Evolutionary conservation across 1,140 invertebrate species (phyloP).

Genomic region (Paraescarpia echinospica): DNA sequence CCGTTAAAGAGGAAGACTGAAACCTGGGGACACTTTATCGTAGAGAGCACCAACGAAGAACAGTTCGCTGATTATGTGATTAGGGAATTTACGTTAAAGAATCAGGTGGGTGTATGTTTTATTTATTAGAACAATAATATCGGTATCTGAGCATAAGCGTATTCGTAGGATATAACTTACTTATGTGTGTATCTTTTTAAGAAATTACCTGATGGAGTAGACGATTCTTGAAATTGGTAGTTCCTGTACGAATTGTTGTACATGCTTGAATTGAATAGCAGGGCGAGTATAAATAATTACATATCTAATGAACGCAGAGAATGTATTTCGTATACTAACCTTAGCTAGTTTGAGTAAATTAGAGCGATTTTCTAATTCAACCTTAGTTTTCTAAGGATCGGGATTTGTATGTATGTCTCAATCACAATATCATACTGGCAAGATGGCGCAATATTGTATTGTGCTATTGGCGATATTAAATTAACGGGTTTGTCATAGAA

Average conservation of each 20-base stretch:
- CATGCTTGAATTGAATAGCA: background rate
- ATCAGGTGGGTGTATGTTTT: slow-evolving; percentile 3
- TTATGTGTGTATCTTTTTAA: background rate
- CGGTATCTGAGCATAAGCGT: background rate
- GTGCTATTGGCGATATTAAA: background rate
- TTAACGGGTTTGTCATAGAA: background rate
- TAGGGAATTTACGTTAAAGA: background rate
- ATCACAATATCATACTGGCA: too few species aligned
- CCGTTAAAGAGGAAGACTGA: background rate
- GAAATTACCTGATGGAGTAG: too few species aligned
- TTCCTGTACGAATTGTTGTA: background rate
- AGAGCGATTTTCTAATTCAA: background rate
- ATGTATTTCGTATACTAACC: background rate
- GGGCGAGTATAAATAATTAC: background rate
- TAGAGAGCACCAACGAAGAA: background rate
- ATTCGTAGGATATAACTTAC: background rate
- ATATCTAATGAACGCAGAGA: background rate
- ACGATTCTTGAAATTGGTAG: background rate
- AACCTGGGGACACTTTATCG: background rate
- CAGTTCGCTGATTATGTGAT: slow-evolving; percentile 20
- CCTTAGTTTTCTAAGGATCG: background rate
- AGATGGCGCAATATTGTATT: background rate
- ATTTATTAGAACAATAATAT: background rate
- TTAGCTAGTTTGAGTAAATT: background rate
- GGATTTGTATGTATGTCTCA: too few species aligned